Evolutionary conservation across 2,113 vertebrate species (phyloP).

Genomic region (Genyomyrus donnyi): DNA sequence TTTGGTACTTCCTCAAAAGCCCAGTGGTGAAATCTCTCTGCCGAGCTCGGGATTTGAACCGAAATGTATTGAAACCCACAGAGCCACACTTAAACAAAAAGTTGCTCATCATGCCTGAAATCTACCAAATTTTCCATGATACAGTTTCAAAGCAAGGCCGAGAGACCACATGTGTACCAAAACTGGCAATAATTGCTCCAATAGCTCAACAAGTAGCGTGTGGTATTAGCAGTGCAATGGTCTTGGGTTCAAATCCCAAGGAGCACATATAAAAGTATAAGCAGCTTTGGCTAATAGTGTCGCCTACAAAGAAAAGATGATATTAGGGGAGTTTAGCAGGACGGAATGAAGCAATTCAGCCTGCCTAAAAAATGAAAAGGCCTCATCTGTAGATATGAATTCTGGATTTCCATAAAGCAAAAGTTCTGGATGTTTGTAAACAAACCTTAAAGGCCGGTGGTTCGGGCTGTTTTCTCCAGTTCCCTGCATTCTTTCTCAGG

Average conservation of each 20-base stretch:
- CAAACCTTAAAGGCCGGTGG: background rate
- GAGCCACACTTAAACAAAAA: background rate
- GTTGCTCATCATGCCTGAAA: background rate
- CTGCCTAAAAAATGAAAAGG: background rate
- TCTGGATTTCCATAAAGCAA: background rate
- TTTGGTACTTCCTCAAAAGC: background rate
- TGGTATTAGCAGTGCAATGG: background rate
- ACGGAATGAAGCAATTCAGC: background rate
- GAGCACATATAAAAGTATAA: background rate
- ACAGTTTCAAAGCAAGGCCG: background rate
- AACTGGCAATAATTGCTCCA: background rate
- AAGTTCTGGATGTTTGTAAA: background rate
- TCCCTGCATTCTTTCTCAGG: background rate
- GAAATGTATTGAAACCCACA: background rate
- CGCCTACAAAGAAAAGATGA: no score
- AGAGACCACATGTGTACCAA: background rate
- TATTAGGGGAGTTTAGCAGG: background rate
- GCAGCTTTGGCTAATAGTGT: background rate
- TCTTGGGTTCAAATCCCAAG: background rate
- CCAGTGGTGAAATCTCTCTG: background rate
- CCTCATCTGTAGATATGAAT: background rate
- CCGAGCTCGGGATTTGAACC: background rate
- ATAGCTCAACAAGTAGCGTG: background rate
- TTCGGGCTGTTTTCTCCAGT: background rate
- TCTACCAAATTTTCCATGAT: background rate